These are phyloP conservation scores for Gymnobelideus leadbeateri DNA, from an alignment of 2,113 vertebrate species.

Conservation along the genomic window DNA sequence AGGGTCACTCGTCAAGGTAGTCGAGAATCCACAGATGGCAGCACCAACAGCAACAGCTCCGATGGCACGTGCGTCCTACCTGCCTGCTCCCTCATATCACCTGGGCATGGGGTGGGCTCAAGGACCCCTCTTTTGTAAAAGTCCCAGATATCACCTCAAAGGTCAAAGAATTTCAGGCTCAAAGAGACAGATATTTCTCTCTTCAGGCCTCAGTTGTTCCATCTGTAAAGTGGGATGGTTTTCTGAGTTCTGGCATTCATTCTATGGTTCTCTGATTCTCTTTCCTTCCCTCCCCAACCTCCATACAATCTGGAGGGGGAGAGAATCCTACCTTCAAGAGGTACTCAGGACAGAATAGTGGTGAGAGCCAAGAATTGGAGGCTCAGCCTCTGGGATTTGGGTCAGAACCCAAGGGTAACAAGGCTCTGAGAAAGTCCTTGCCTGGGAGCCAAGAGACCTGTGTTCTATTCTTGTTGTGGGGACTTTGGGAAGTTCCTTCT, in stretches of 20 bases:
- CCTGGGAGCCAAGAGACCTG: background rate
- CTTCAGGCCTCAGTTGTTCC: slow-evolving; percentile 25
- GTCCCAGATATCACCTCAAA: background rate
- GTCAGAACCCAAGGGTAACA: background rate
- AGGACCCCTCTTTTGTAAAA: background rate
- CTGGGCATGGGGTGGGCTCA: background rate
- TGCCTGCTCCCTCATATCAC: background rate
- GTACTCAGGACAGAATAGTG: background rate
- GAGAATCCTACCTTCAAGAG: background rate
- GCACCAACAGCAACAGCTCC: slow-evolving; percentile 99
- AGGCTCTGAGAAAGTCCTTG: background rate
- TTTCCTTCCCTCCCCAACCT: background rate
- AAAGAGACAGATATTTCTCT: background rate
- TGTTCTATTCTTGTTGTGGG: background rate
- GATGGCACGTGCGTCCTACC: slow-evolving; percentile 93
- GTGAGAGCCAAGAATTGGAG: background rate
- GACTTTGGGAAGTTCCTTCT: no score
- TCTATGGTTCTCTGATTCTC: background rate
- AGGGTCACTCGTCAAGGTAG: slow-evolving; percentile 96
- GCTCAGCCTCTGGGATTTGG: background rate
- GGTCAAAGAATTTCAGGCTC: background rate
- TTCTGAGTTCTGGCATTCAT: background rate
- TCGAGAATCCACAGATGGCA: slow-evolving; percentile 97
- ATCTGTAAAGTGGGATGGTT: slow-evolving; percentile 9
- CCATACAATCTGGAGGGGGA: background rate